Percentiles rank a stretch among this genome's conserved stretches.
phyloP scores from a whole-genome alignment of 2,797 vertebrate genomes.

The Hemibagrus guttatus region DNA sequence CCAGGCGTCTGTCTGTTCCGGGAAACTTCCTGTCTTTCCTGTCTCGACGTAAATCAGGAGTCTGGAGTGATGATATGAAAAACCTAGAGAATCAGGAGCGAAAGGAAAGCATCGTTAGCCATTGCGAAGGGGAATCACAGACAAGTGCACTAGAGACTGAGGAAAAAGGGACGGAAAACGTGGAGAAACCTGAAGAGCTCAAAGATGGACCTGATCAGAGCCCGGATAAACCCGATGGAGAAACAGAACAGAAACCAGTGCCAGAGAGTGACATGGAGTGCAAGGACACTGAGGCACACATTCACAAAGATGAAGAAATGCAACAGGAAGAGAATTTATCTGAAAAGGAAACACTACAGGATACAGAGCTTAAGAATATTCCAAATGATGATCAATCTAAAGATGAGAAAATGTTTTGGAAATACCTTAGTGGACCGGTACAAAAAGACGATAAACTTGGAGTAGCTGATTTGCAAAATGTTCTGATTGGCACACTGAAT shows the following conservation, averaged over 20 bases:
- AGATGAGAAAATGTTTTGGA: slow-evolving; percentile 37
- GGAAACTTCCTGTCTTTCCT: slow-evolving; percentile 58
- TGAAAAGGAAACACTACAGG: slow-evolving; percentile 38
- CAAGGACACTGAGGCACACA: background rate
- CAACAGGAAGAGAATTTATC: background rate
- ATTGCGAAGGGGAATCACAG: background rate
- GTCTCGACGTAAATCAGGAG: slow-evolving; percentile 56
- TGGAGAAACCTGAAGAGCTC: slow-evolving; percentile 14
- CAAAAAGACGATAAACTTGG: background rate
- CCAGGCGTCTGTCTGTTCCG: slow-evolving; percentile 57
- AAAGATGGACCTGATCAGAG: background rate
- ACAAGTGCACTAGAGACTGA: slow-evolving; percentile 1
- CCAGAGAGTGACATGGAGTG: slow-evolving; percentile 7
- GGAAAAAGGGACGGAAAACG: slow-evolving; percentile 12
- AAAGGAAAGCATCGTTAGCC: background rate
- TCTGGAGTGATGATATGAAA: slow-evolving; percentile 54
- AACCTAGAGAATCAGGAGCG: background rate
- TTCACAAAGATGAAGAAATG: background rate
- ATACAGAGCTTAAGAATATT: slow-evolving; percentile 8
- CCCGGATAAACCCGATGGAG: slow-evolving; percentile 19
- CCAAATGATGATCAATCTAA: slow-evolving; percentile 1
- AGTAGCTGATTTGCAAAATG: slow-evolving; percentile 30
- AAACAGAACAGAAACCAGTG: background rate
- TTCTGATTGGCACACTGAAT: slow-evolving; percentile 28
- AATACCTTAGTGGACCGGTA: slow-evolving; percentile 15